Evolutionary conservation across 2,888 invertebrate species (phyloP).

Genomic region (Drosophila mercatorum): DNA sequence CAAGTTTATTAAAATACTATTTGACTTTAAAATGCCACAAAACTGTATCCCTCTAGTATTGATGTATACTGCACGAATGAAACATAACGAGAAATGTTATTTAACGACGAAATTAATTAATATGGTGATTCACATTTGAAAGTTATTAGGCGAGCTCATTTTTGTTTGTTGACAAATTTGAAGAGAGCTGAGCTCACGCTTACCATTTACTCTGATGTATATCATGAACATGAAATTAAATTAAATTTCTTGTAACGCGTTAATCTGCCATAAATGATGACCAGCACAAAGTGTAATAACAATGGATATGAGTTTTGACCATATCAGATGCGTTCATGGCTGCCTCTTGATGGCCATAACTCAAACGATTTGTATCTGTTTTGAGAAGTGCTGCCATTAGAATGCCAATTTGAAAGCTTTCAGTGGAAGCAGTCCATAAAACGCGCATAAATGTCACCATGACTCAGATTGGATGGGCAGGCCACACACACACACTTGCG

Average conservation of each 20-base stretch:
- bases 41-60: neutral
- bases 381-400: slow-evolving; percentile 79
- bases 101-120: neutral
- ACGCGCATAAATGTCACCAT: slow-evolving; percentile 76
- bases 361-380: slow-evolving; percentile 76
- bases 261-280: slow-evolving; percentile 48
- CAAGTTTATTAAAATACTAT: neutral
- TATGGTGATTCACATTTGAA: slow-evolving; percentile 5
- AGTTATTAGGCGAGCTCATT: neutral
- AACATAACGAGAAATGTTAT: neutral
- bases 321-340: slow-evolving; percentile 63
- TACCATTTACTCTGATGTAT: neutral
- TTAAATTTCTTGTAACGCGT: slow-evolving; percentile 53
- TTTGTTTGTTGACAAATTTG: neutral
- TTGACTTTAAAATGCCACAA: neutral
- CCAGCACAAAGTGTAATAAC: slow-evolving; percentile 38
- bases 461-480: slow-evolving; percentile 58
- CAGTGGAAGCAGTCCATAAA: slow-evolving; percentile 75
- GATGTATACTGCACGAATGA: neutral
- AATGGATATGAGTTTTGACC: slow-evolving; percentile 73
- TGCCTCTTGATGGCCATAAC: slow-evolving; percentile 62
- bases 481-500: slow-evolving; percentile 50
- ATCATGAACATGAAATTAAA: slow-evolving; percentile 23
- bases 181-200: neutral
- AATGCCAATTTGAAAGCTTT: slow-evolving; percentile 76